Conservation (phyloP, 2,888 invertebrate genomes). For the Pollenia griseotomentosa region DNA sequence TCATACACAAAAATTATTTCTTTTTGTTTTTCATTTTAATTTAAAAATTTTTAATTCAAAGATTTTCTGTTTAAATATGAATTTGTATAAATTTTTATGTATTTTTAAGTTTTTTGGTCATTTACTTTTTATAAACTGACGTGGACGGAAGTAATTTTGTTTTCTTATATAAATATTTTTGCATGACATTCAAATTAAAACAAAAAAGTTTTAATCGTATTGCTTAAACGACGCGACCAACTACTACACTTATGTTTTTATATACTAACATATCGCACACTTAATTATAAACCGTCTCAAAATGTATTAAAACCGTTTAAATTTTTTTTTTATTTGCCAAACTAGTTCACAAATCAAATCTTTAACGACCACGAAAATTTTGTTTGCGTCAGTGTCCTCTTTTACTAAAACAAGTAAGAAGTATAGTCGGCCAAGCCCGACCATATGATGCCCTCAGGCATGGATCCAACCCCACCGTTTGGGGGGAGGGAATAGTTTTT, state of each 20-base stretch:
- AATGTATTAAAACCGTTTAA: too few species aligned
- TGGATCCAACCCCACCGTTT: too few species aligned
- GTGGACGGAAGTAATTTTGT: slow-evolving; percentile 55
- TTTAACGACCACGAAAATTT: too few species aligned
- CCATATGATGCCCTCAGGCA: too few species aligned
- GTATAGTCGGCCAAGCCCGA: too few species aligned
- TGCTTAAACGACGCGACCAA: slow-evolving; percentile 22
- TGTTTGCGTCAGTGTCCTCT: too few species aligned
- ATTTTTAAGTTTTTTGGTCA: slow-evolving; percentile 22
- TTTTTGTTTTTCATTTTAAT: neutral
- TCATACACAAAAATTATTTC: neutral
- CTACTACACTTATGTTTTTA: neutral
- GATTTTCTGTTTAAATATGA: neutral
- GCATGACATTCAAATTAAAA: slow-evolving; percentile 25
- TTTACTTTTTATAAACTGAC: slow-evolving; percentile 31
- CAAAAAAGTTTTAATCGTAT: neutral
- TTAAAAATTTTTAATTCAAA: neutral
- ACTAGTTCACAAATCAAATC: too few species aligned
- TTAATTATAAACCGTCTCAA: too few species aligned
- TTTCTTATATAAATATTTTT: slow-evolving; percentile 1
- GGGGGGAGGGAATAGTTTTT: too few species aligned
- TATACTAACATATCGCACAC: too few species aligned
- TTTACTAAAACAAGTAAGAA: too few species aligned
- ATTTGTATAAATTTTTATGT: slow-evolving; percentile 18
- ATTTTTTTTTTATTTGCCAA: too few species aligned